Evolutionary conservation across 2,113 vertebrate species (phyloP), one percentile per base, ranked within the genome.

Genomic region (Pelmatolapia mariae): DNA sequence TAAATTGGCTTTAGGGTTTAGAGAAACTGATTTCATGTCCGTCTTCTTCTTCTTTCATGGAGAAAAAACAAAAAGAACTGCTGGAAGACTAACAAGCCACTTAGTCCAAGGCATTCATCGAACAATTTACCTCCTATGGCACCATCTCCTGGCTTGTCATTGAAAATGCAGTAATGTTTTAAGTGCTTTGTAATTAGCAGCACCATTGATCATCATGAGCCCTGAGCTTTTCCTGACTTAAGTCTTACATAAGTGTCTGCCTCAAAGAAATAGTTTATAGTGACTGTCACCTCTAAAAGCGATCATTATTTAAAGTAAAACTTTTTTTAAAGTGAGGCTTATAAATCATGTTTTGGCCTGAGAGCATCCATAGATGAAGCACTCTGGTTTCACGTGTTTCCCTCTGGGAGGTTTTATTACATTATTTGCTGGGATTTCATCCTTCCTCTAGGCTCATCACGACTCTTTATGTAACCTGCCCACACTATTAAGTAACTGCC

Each of bases 381-480:
- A 5, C 38, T 63, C 10, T 76, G 73, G 87, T 85, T 88, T 57
- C 43, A 53, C 22, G 10, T 54, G 73, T 56, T 82, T 19, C 56
- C 31, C 7, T 82, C 11, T 6, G 16, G 31, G 18, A 26, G n/a
- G 19, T 81, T 87, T 87, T 56, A 86, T 87, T 66, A 9, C 11
- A 79, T 59, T 84, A 78, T 83, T 82, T 82, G 26, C 63, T 29
- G 13, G 50, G 38, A 82, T 85, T 86, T 89, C 24, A 68, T 68
- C 73, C 38, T 61, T 81, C 53, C 79, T 83, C 71, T 93, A 26
- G 7, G 83, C 71, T 87, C 85, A 81, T 95, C 94, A 93, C 90
- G 83, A 93, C 91, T 87, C 86, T 91, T 96, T 92, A 94, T 82
- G 80, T 93, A 95, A 95, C 78, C 89, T 81, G 87, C 92, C 93